These are phyloP conservation scores for Charadrius vociferus DNA, from an alignment of 2,113 vertebrate species.

Conservation along the genomic window DNA sequence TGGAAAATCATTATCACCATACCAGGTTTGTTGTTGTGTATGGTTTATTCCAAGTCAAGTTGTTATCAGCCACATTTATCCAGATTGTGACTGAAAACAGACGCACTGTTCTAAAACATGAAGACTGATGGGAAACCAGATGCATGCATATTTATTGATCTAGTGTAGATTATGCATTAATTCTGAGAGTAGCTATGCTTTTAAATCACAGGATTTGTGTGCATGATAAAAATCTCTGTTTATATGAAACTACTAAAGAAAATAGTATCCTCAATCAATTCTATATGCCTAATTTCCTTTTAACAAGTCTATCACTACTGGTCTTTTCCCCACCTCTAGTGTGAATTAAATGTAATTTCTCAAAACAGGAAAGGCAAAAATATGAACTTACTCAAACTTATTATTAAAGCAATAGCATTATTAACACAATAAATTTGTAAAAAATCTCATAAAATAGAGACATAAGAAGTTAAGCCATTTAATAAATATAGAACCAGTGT, in stretches of 20 bases:
- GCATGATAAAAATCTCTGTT: neutral
- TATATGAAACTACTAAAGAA: neutral
- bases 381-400: neutral
- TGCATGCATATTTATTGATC: neutral
- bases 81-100: neutral
- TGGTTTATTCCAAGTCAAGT: neutral
- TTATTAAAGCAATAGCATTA: neutral
- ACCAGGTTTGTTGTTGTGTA: neutral
- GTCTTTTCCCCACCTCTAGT: neutral
- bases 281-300: neutral
- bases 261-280: neutral
- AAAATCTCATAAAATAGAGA: neutral
- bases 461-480: neutral
- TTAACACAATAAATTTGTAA: neutral
- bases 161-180: neutral
- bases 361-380: neutral
- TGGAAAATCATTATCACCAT: neutral
- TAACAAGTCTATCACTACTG: neutral
- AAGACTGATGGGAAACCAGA: neutral
- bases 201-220: neutral
- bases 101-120: neutral
- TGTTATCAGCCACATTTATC: neutral
- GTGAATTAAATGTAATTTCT: neutral
- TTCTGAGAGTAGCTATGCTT: neutral
- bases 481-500: neutral